Conservation (phyloP, 2,888 invertebrate species). For the Mimumesa dahlbomi region DNA sequence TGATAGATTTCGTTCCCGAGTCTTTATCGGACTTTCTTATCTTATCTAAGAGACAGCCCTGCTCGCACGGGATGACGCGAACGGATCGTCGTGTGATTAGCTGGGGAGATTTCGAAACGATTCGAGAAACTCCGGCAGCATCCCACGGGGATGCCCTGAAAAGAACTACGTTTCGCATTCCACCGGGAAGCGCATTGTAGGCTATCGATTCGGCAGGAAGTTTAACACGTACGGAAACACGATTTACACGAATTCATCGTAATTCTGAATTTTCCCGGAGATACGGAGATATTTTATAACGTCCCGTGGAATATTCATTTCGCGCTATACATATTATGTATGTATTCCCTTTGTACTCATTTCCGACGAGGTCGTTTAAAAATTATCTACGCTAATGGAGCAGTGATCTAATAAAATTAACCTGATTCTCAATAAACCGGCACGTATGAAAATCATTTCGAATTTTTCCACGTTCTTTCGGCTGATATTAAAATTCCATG, state of each 20-base stretch:
- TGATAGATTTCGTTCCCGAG: conserved; percentile 62
- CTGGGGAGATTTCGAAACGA: conserved; percentile 34
- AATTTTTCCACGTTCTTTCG: too few relatives aligned
- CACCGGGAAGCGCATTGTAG: conserved; percentile 12
- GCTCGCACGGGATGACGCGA: conserved; percentile 50
- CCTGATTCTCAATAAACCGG: too few relatives aligned
- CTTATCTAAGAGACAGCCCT: conserved; percentile 36
- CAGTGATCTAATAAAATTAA: too few relatives aligned
- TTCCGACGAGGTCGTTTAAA: too few relatives aligned
- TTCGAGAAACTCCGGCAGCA: conserved; percentile 32
- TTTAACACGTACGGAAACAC: conserved; percentile 27
- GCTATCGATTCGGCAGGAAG: conserved; percentile 30
- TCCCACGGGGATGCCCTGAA: conserved; percentile 28
- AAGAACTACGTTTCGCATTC: conserved; percentile 22
- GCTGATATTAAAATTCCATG: too few relatives aligned
- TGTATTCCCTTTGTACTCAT: too few relatives aligned
- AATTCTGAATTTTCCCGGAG: conserved; percentile 2
- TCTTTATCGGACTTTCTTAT: conserved; percentile 59
- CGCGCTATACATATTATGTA: too few relatives aligned
- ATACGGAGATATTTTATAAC: conserved; percentile 12
- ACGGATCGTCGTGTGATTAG: conserved; percentile 63
- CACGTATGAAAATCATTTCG: too few relatives aligned
- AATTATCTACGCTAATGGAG: too few relatives aligned
- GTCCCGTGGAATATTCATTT: neutral
- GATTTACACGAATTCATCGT: conserved; percentile 10